Evolutionary conservation across 2,888 invertebrate species (phyloP).

Genomic region (Ellobium chinense): DNA sequence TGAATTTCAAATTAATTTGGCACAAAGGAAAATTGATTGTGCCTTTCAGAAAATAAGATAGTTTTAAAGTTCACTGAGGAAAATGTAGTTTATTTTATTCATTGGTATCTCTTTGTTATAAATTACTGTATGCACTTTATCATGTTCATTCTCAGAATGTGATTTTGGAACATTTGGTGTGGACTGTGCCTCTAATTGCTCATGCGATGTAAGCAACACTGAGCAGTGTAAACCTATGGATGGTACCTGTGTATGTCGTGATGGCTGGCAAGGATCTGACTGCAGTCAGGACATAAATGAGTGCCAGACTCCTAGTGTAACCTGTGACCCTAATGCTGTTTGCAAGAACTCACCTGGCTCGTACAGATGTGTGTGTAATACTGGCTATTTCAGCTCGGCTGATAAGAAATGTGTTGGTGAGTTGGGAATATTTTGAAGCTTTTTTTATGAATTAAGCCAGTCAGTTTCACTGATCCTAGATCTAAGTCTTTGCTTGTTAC

Average conservation of each 20-base stretch:
- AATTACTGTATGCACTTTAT: too few species aligned
- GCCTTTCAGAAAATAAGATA: too few species aligned
- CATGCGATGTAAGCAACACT: conserved; percentile 16
- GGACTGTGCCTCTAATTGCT: conserved; percentile 14
- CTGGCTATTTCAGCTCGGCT: conserved; percentile 13
- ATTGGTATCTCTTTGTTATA: neutral
- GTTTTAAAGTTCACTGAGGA: neutral
- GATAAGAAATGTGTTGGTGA: neutral
- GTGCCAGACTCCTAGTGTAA: neutral
- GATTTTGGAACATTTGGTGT: neutral
- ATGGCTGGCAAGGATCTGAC: conserved; percentile 35
- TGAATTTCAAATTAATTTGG: too few species aligned
- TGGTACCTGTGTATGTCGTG: conserved; percentile 22
- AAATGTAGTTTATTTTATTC: neutral
- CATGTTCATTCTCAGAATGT: conserved; percentile 26
- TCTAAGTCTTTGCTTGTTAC: too few species aligned
- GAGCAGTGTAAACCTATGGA: neutral
- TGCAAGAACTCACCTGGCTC: conserved; percentile 30
- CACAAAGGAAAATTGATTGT: too few species aligned
- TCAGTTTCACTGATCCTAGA: too few species aligned
- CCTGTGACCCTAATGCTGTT: neutral
- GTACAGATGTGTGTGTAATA: conserved; percentile 23
- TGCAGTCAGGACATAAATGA: conserved; percentile 32
- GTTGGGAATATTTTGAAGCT: too few species aligned
- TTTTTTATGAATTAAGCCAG: too few species aligned